Percentiles rank a stretch among this genome's conserved stretches.
phyloP scores from a whole-genome alignment of 1,140 invertebrate genomes.

The Meloidogyne exigua region DNA sequence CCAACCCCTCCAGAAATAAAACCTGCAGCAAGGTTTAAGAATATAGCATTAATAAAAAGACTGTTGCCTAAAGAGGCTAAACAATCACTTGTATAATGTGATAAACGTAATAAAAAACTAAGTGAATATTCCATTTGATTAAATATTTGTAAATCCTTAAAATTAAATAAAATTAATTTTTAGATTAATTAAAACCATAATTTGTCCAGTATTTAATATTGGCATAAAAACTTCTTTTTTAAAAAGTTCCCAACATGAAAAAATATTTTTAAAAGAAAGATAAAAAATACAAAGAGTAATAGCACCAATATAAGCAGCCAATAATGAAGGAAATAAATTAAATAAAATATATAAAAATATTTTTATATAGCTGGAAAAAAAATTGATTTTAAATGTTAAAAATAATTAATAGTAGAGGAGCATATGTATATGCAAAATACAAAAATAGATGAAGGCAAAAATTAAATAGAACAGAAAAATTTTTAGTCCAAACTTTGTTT shows the following conservation, averaged over 20 bases:
- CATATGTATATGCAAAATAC: no score
- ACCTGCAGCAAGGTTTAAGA: constrained; percentile 18
- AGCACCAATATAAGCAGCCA: constrained; percentile 5
- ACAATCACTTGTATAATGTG: constrained; percentile 11
- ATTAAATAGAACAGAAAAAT: no score
- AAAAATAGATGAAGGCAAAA: no score
- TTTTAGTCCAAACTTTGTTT: no score
- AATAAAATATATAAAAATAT: background rate
- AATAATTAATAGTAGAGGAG: background rate
- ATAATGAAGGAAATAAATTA: background rate
- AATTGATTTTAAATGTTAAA: background rate
- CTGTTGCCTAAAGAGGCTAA: constrained; percentile 2
- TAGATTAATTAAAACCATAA: constrained; percentile 3
- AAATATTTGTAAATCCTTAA: constrained; percentile 6
- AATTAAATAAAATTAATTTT: background rate
- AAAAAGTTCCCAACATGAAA: constrained; percentile 3
- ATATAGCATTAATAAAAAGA: constrained; percentile 15
- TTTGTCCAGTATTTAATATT: background rate
- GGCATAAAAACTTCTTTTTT: constrained; percentile 7
- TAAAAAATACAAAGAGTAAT: constrained; percentile 17
- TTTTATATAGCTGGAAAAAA: background rate
- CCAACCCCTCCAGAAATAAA: constrained; percentile 22
- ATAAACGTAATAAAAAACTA: background rate
- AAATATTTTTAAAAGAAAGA: constrained; percentile 10
- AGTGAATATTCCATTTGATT: background rate